Base-by-base conservation (phyloP, 1,140 invertebrate species). In the Propsilocerus akamusi region DNA sequence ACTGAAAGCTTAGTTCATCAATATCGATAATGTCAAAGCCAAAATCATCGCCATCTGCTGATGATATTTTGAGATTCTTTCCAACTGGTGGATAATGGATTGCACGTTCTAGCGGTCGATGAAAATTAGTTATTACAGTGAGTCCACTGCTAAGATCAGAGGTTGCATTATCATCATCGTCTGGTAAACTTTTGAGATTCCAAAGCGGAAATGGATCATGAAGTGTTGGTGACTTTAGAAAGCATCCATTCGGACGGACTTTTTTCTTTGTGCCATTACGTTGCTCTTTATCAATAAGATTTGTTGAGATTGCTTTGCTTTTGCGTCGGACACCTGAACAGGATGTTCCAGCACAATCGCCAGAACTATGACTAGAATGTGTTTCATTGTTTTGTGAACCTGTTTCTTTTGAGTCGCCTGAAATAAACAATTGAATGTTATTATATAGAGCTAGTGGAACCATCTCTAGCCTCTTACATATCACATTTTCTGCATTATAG, bases 21-120 rank as follows among this genome's bases (percentile, higher is more conserved):
- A 77, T 79, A 56, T 82, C 80, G 8, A 82, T 74, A 34, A 83
- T 77, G 58, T 83, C 80, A 59, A 83, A 81, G 55, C 72, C 72
- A 57, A 83, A 83, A 53, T 73, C 76, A 59, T 80, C 80, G 58
- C 81, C 77, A 12, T 71, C 72, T 48, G 73, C 67, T 50, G 64
- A 62, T 0, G 56, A 47, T 47, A 58, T 57, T 53, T 46, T 52
- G 51, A 25, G 32, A 34, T 60, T 64, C 22, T 61, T 60, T 52
- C 63, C 63, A 32, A 58, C 61, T n/a, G 73, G 68, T 25, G 73
- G 74, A 59, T 74, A 74, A 4, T n/a, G n/a, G n/a, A n/a, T n/a
- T n/a, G 68, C 72, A 50, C 75, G 64, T 52, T 77, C 73, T 47
- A 78, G 58, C 2, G 74, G 74, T 28, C 71, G 68, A 59, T 78